Percentiles rank a stretch among this genome's conserved stretches.
phyloP scores from a whole-genome alignment of 2,797 vertebrate genomes.

The Microctenopoma stevenorrisi region DNA sequence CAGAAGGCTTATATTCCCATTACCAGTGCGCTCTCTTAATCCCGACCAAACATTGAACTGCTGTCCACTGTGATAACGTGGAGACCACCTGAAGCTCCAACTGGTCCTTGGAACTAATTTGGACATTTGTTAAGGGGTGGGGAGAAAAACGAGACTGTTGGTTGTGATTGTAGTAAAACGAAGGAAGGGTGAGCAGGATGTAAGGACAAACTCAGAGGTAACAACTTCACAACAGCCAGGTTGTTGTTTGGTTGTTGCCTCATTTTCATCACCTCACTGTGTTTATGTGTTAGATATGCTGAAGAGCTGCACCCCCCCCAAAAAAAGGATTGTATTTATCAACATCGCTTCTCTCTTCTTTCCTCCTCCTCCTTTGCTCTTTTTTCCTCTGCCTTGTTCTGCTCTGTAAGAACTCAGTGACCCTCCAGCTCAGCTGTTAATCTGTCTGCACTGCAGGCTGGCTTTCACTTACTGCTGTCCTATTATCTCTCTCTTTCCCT shows the following conservation, averaged over 20 bases:
- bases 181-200: constrained; percentile 16
- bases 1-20: constrained; percentile 34
- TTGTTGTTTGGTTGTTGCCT: constrained; percentile 50
- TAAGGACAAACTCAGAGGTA: neutral
- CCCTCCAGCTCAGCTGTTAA: constrained; percentile 79
- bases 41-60: constrained; percentile 31
- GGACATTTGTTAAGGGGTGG: constrained; percentile 32
- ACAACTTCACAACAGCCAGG: constrained; percentile 39
- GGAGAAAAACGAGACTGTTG: constrained; percentile 24
- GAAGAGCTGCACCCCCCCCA: neutral
- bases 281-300: constrained; percentile 44
- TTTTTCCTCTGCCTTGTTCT: constrained; percentile 37
- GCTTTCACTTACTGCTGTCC: constrained; percentile 71
- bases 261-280: constrained; percentile 41
- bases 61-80: constrained; percentile 11
- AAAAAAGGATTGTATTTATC: constrained; percentile 75
- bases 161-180: constrained; percentile 40
- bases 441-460: constrained; percentile 75
- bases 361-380: constrained; percentile 21
- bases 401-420: constrained; percentile 80
- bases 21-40: constrained; percentile 32
- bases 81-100: constrained; percentile 36
- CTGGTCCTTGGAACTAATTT: constrained; percentile 31
- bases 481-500: constrained; percentile 44
- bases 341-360: constrained; percentile 50